phyloP scores from a whole-genome alignment of 2,888 invertebrate species.

The Syrista parreyssii region DNA sequence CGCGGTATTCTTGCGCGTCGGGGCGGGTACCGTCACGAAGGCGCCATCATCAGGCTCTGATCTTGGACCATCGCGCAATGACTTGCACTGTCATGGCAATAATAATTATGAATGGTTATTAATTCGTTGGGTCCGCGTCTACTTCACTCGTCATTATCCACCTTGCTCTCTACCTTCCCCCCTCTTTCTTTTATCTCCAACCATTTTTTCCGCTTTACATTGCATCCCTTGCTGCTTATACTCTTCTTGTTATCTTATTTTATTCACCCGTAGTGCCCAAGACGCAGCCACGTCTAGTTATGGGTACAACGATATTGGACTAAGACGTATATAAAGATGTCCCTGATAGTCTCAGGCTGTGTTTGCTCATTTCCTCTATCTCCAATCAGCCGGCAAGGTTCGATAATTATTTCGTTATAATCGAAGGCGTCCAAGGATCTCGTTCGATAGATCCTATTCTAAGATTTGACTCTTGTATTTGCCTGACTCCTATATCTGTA shows the following conservation, averaged over 20 bases:
- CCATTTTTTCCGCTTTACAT: background rate
- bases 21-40: constrained; percentile 1
- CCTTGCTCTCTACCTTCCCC: background rate
- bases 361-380: constrained; percentile 11
- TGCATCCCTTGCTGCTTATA: background rate
- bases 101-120: constrained; percentile 18
- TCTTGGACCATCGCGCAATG: background rate
- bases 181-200: background rate
- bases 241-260: background rate
- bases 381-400: background rate
- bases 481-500: background rate
- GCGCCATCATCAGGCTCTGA: constrained; percentile 1
- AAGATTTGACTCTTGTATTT: background rate
- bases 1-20: constrained; percentile 1
- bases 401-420: constrained; percentile 19
- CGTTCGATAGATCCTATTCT: background rate
- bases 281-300: background rate
- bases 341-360: background rate
- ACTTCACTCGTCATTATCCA: background rate
- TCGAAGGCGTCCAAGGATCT: background rate
- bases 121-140: background rate
- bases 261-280: background rate
- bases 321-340: background rate
- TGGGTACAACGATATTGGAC: constrained; percentile 2
- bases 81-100: constrained; percentile 14